Evolutionary conservation across 2,113 vertebrate species (phyloP), one percentile per base, ranked within the genome.

Genomic region (Eudyptes chrysolophus): DNA sequence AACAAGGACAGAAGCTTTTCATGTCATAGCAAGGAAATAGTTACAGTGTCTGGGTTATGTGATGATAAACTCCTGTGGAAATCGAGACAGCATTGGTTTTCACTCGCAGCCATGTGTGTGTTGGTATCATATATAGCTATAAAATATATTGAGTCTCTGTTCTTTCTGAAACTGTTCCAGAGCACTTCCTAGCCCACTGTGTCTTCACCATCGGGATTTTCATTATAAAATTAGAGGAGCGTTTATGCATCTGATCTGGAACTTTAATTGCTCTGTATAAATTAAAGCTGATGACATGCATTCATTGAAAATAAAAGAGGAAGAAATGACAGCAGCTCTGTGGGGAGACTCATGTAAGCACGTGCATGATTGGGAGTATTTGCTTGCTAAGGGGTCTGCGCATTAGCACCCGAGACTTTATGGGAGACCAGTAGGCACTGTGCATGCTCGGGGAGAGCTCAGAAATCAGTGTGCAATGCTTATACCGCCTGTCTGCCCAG

Each of bases 91-190:
- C 60, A 9, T 9, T 76, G 55, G 11, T 75, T 84, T 89, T 81
- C 48, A 16, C 51, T 86, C 16, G 4, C 32, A 70, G 60, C 16
- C 6, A 0, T 34, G 21, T 74, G 1, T 51, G 16, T 61, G 30
- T 65, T 70, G 36, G 17, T 54, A 44, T 91, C 34, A n/a, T 19
- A 27, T 54, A 14, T 27, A 29, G 30, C 76, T 66, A 11, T 84
- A 60, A 94, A 93, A 84, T 71, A n/a, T 10, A 15, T 10, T 8
- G 16, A 75, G 38, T 64, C 36, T 64, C 57, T 68, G 42, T 78
- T 85, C 61, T 66, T 74, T 71, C 62, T 88, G 85, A 92, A 86
- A 46, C 48, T 8, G 9, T 69, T 95, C 51, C 66, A 92, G 82
- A 82, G 38, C 44, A 32, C 16, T 92, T 83, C 62, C 36, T 69